Conservation (phyloP, 2,888 invertebrate genomes). For the Notodonta dromedarius region DNA sequence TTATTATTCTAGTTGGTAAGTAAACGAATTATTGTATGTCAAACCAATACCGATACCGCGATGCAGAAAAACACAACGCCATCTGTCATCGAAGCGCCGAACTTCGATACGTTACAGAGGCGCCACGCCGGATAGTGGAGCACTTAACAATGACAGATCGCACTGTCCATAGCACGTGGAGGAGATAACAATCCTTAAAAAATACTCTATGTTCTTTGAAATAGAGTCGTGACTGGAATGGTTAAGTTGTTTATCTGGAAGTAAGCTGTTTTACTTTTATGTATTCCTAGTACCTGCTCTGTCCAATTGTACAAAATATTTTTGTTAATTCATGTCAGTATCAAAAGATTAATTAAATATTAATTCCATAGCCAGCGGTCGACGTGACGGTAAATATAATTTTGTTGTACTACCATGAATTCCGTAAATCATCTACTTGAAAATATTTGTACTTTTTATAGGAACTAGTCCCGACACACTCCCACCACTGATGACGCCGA, state of each 20-base stretch:
- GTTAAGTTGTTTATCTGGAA: no score
- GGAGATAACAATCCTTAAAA: not conserved
- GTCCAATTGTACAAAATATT: no score
- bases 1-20: not conserved
- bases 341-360: no score
- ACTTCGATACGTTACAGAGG: constrained; percentile 27
- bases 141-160: constrained; percentile 28
- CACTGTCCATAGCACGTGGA: not conserved
- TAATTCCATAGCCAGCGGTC: no score
- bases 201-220: not conserved
- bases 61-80: constrained; percentile 12
- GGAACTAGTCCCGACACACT: no score
- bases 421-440: no score
- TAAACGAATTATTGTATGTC: not conserved
- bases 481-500: no score
- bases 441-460: no score
- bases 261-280: not conserved
- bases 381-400: no score
- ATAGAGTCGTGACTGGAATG: not conserved
- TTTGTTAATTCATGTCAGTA: no score
- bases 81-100: constrained; percentile 29
- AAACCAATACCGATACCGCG: constrained; percentile 16
- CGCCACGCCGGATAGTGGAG: constrained; percentile 19
- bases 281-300: not conserved
- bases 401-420: no score